A percentile compares a stretch with the other conserved stretches of the same genome.
Evolutionary conservation across 2,888 invertebrate species (phyloP).

Genomic region (Julus scandinavius): DNA sequence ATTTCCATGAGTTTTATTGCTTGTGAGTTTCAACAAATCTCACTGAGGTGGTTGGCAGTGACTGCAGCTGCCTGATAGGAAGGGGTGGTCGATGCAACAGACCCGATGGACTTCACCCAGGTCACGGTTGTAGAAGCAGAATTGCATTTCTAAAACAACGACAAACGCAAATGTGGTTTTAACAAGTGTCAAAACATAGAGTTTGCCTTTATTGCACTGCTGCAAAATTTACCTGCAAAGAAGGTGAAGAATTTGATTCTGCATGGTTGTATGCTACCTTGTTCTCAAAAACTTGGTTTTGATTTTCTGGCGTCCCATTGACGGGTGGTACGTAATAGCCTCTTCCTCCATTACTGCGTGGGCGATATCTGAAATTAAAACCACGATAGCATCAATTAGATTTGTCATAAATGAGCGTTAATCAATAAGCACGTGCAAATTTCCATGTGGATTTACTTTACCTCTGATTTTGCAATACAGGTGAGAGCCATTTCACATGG

Average conservation of each 20-base stretch:
- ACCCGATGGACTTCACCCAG: conserved; percentile 49
- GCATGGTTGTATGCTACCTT: not conserved
- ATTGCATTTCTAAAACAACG: conserved; percentile 17
- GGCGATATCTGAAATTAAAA: not conserved
- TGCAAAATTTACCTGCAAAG: not conserved
- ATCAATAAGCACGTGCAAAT: not conserved
- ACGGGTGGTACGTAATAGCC: not conserved
- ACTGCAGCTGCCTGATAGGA: not conserved
- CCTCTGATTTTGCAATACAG: conserved; percentile 55
- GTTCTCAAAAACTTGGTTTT: not conserved
- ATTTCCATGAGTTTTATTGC: not conserved
- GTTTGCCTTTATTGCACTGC: not conserved
- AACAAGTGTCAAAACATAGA: not conserved
- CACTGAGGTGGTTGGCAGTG: not conserved
- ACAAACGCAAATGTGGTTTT: not conserved
- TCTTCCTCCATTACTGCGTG: not conserved
- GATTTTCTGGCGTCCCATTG: not conserved
- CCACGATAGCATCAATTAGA: too few species aligned
- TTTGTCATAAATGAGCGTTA: too few species aligned
- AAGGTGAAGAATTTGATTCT: not conserved
- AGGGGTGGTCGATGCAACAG: not conserved
- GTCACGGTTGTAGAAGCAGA: conserved; percentile 26
- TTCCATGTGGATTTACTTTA: not conserved
- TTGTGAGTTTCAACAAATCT: not conserved
- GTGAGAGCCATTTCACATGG: conserved; percentile 55